phyloP scores from a whole-genome alignment of 2,797 vertebrate genomes.

The Oophaga sylvatica region DNA sequence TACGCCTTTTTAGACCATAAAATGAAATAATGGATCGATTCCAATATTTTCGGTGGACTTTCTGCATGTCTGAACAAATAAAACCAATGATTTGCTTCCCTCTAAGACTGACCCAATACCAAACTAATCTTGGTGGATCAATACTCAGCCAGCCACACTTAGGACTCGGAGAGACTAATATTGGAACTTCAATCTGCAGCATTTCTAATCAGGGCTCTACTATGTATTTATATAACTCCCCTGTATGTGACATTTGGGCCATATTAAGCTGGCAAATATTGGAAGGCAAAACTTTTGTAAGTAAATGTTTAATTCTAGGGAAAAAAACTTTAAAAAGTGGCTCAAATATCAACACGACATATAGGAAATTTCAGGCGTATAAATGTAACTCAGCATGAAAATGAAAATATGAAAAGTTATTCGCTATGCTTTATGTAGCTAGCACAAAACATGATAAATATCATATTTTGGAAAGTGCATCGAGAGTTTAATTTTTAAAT shows the following conservation, averaged over 20 bases:
- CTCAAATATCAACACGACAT: not conserved
- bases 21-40: slow-evolving; percentile 58
- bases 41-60: slow-evolving; percentile 50
- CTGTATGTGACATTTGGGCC: not conserved
- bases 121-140: slow-evolving; percentile 20
- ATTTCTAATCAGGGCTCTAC: slow-evolving; percentile 13
- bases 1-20: slow-evolving; percentile 50
- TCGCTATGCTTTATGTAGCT: not conserved
- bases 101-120: slow-evolving; percentile 16
- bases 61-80: slow-evolving; percentile 41
- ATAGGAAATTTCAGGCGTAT: not conserved
- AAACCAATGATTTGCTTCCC: slow-evolving; percentile 37
- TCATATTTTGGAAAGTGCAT: too few species aligned
- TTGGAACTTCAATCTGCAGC: not conserved
- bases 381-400: not conserved
- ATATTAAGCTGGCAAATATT: not conserved
- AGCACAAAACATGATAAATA: not conserved
- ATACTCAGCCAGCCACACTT: not conserved
- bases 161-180: not conserved
- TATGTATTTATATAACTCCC: slow-evolving; percentile 3
- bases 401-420: not conserved
- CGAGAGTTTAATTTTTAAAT: too few species aligned
- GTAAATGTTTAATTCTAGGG: not conserved
- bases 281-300: not conserved
- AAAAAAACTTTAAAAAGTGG: not conserved